Evolutionary conservation across 2,797 vertebrate species (phyloP).

Genomic region (Varecia variegata): DNA sequence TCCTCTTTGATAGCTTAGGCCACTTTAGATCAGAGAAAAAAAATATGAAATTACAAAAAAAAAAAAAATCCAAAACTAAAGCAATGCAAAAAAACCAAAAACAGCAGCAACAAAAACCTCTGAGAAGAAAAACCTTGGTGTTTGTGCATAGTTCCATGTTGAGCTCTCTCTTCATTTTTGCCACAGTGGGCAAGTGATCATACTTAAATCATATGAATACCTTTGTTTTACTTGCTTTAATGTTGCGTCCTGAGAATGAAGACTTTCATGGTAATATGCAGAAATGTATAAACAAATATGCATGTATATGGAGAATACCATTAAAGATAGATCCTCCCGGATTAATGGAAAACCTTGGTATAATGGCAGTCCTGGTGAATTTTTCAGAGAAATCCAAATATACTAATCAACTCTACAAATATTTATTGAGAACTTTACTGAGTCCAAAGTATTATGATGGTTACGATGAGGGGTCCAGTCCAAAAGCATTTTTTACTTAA

Average conservation of each 20-base stretch:
- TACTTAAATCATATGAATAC: neutral
- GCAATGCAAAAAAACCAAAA: neutral
- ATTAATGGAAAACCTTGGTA: neutral
- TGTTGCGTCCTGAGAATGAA: neutral
- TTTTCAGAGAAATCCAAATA: neutral
- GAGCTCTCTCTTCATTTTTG: neutral
- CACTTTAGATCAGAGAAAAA: neutral
- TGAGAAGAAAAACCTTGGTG: neutral
- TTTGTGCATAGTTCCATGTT: neutral
- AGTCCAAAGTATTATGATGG: neutral
- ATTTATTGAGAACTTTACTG: neutral
- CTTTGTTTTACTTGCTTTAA: neutral
- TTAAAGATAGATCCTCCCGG: neutral
- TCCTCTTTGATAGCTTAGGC: slow-evolving; percentile 71
- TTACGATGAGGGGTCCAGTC: neutral
- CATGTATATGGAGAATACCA: neutral
- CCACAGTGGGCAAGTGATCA: neutral
- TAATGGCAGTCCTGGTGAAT: neutral
- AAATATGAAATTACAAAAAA: neutral
- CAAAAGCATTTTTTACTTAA: neutral
- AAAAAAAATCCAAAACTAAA: neutral
- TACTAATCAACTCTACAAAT: neutral
- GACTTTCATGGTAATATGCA: neutral
- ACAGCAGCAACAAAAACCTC: neutral
- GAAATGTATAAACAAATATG: neutral